A percentile compares a stretch with the other conserved stretches of the same genome.
phyloP scores from a whole-genome alignment of 2,888 invertebrate species.

The Nomada ferruginata region DNA sequence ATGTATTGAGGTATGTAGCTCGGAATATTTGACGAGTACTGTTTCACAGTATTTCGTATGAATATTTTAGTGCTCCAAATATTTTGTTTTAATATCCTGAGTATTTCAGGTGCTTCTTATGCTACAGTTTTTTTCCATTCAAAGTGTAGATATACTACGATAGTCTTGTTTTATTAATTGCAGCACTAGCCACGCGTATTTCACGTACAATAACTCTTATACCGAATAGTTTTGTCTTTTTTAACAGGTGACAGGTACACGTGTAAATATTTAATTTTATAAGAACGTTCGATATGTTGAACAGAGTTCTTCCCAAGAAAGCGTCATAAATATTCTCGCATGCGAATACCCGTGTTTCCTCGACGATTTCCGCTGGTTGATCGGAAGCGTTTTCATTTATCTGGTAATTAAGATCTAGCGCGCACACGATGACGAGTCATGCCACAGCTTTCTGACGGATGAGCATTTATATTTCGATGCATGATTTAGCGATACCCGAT shows the following conservation, averaged over 20 bases:
- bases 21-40: background rate
- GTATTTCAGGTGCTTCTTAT: background rate
- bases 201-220: background rate
- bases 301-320: constrained; percentile 9
- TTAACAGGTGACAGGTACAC: background rate
- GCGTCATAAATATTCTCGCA: constrained; percentile 58
- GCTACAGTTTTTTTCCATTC: no score
- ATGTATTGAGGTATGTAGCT: background rate
- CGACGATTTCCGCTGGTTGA: constrained; percentile 47
- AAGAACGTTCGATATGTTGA: constrained; percentile 25
- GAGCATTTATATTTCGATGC: constrained; percentile 72
- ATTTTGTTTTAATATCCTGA: background rate
- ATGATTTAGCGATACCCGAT: constrained; percentile 72
- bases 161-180: no score
- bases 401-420: constrained; percentile 80
- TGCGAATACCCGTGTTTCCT: constrained; percentile 49
- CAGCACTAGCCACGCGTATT: background rate
- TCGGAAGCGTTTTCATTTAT: constrained; percentile 71
- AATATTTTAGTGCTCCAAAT: background rate
- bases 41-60: background rate
- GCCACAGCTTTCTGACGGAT: constrained; percentile 41
- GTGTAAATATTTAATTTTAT: background rate
- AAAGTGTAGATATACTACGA: no score
- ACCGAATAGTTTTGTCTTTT: background rate
- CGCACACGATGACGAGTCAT: constrained; percentile 26